These are phyloP conservation scores for Phortica okadai DNA, from an alignment of 2,888 invertebrate species.

Conservation along the genomic window DNA sequence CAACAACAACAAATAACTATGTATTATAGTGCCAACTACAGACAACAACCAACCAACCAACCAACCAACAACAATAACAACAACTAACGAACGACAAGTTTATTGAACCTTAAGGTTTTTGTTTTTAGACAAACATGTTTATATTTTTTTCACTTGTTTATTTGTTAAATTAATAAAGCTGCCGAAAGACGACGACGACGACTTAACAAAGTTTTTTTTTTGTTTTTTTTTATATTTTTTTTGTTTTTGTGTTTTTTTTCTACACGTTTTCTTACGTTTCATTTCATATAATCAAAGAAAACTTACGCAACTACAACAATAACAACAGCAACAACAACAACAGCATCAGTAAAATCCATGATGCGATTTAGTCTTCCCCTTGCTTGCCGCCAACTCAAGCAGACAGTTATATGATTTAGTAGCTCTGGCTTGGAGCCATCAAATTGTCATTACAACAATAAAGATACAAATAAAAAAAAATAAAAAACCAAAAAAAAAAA, in stretches of 20 bases:
- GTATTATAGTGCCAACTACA: no score
- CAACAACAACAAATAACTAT: background rate
- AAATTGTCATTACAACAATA: slow-evolving; percentile 12
- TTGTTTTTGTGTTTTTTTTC: slow-evolving; percentile 1
- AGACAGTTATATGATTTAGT: background rate
- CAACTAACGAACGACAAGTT: slow-evolving; percentile 43
- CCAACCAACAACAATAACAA: slow-evolving; percentile 16
- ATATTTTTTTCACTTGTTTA: slow-evolving; percentile 8
- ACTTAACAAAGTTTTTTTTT: background rate
- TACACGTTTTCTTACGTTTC: background rate
- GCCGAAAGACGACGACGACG: background rate
- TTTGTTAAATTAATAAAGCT: slow-evolving; percentile 58
- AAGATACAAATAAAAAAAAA: background rate
- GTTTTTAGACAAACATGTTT: slow-evolving; percentile 32
- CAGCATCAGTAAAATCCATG: background rate
- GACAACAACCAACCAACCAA: no score
- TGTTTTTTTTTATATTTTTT: background rate
- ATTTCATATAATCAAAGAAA: slow-evolving; percentile 13
- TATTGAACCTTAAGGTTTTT: slow-evolving; percentile 57
- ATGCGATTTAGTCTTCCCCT: background rate
- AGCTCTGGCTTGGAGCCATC: background rate
- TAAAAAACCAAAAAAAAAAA: no score
- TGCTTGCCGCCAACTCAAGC: background rate
- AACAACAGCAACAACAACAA: background rate
- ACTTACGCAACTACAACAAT: slow-evolving; percentile 11